A percentile compares a stretch with the other conserved stretches of the same genome.
phyloP scores from a whole-genome alignment of 2,113 vertebrate species.

The Chaenogobius annularis region DNA sequence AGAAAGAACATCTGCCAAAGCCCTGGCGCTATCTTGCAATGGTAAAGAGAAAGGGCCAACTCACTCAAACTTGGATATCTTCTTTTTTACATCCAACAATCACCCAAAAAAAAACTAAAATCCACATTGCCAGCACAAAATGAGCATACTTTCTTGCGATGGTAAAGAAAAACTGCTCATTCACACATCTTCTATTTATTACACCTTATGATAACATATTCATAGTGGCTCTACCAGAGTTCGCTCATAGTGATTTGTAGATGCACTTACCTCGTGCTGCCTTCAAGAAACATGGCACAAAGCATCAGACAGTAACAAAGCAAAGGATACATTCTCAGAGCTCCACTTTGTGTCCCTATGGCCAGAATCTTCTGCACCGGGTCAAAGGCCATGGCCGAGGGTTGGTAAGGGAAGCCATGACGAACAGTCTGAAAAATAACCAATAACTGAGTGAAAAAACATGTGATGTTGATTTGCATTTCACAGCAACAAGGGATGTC shows the following conservation, averaged over 20 bases:
- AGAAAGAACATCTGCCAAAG: background rate
- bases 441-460: slow-evolving; percentile 14
- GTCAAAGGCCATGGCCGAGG: slow-evolving; percentile 97
- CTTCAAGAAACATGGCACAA: slow-evolving; percentile 17
- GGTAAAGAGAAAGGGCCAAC: background rate
- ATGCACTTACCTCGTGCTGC: slow-evolving; percentile 60
- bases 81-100: background rate
- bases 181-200: background rate
- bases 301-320: slow-evolving; percentile 22
- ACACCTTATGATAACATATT: background rate
- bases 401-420: slow-evolving; percentile 98
- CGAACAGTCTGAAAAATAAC: slow-evolving; percentile 87
- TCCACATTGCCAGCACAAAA: background rate
- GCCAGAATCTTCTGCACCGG: slow-evolving; percentile 99
- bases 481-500: slow-evolving; percentile 46
- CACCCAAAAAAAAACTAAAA: too few species aligned
- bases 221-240: slow-evolving; percentile 7
- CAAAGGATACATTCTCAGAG: slow-evolving; percentile 97
- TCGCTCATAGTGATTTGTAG: slow-evolving; percentile 10
- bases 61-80: background rate
- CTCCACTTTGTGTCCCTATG: slow-evolving; percentile 92
- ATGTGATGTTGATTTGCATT: slow-evolving; percentile 38
- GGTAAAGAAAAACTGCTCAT: background rate
- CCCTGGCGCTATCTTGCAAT: background rate
- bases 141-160: background rate